Base-by-base conservation (phyloP, 2,797 vertebrate genomes). In the Tachyglossus aculeatus region DNA sequence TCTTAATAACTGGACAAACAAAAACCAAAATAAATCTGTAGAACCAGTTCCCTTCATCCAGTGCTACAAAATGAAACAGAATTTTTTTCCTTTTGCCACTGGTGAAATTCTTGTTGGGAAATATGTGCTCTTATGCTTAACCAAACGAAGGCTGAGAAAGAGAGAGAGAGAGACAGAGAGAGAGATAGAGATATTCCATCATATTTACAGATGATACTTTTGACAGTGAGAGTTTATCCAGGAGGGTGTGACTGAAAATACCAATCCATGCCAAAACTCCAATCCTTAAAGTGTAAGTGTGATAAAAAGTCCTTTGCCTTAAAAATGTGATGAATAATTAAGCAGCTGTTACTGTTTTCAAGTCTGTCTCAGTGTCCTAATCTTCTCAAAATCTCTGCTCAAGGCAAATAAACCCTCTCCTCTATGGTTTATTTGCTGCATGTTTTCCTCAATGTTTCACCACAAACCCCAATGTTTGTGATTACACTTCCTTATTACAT, bases 11-110 rank as follows among this genome's bases (percentile, higher is more conserved):
- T 44, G 43, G 7, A 4, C 34, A 82, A 64, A 0, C 33, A 45
- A 80, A 21, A 25, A 27, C 18, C 21, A 57, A 27, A 74, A 10
- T 34, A 62, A 2, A 27, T 6, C 39, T 32, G 38, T 0, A 55
- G 53, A 54, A 14, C 5, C 14, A 52, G 11, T 27, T 64, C 29
- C 50, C 4, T 59, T 31, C 37, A 58, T 40, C 51, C 58, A 59
- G 56, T 50, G 45, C 44, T 60, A 48, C 66, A 61, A 74, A 76
- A 56, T 50, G 25, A 50, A 11, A 69, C n/a, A 61, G 29, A 31
- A 22, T 61, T 39, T 51, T 52, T 14, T n/a, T 19, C 24, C 52
- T 56, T 50, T 22, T 41, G 6, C 38, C 16, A 56, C 14, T 37
- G 31, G 2, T 40, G 16, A 52, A 32, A 16, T 63, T 67, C 40